phyloP scores from a whole-genome alignment of 2,113 vertebrate species.

The Seriola dumerili region DNA sequence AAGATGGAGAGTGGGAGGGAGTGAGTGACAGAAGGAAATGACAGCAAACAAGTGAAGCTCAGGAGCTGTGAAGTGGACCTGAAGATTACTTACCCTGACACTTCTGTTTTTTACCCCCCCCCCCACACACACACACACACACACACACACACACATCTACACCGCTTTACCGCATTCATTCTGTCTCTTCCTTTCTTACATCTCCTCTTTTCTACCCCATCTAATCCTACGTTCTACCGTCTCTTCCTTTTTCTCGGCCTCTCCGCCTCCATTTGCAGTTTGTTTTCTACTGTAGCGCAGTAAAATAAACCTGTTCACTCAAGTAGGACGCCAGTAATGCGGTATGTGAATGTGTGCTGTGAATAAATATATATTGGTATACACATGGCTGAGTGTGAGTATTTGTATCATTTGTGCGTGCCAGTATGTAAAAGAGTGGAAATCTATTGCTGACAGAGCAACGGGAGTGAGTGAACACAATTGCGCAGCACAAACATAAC shows the following conservation, averaged over 20 bases:
- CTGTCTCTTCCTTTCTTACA: too few species aligned
- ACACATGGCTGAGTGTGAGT: not conserved
- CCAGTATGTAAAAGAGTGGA: not conserved
- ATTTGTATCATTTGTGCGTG: not conserved
- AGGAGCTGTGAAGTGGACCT: constrained; percentile 39
- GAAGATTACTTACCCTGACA: constrained; percentile 17
- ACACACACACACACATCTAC: not conserved
- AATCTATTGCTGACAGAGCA: not conserved
- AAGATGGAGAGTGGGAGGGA: not conserved
- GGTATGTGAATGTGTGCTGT: not conserved
- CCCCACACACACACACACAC: too few species aligned
- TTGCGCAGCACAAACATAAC: not conserved
- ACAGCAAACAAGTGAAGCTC: constrained; percentile 35
- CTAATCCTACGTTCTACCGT: not conserved
- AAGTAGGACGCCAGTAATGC: not conserved
- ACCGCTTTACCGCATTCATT: not conserved
- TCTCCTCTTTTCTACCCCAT: not conserved
- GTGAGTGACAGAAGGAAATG: constrained; percentile 46
- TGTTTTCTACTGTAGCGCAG: not conserved
- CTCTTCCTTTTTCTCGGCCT: not conserved
- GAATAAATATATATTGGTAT: not conserved
- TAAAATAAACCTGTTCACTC: constrained; percentile 12
- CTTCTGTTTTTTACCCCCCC: not conserved
- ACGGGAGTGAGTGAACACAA: not conserved
- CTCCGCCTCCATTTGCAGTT: not conserved